Conservation (phyloP, 2,113 vertebrate species). For the Equus przewalskii region DNA sequence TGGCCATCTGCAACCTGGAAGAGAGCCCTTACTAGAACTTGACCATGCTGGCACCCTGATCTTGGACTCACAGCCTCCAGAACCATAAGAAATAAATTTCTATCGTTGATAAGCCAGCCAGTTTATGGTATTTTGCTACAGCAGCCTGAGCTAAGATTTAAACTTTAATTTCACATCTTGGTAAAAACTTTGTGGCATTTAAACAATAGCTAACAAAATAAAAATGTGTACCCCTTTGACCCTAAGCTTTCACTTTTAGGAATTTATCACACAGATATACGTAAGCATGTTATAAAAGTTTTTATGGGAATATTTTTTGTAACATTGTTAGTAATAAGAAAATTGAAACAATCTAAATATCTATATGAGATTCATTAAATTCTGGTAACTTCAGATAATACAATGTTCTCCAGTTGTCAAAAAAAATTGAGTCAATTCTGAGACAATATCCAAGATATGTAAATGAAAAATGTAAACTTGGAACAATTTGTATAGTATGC, state of each 20-base stretch:
- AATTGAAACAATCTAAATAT: not conserved
- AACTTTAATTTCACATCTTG: not conserved
- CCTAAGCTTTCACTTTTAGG: not conserved
- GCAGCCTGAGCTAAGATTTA: not conserved
- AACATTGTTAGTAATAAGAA: slow-evolving; percentile 10
- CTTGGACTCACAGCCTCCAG: not conserved
- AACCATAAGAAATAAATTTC: not conserved
- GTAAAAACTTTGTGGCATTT: not conserved
- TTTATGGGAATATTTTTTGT: not conserved
- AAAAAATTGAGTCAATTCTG: not conserved
- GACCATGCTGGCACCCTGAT: not conserved
- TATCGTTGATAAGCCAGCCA: not conserved
- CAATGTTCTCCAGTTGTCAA: not conserved
- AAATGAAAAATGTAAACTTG: slow-evolving; percentile 14
- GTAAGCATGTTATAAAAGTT: not conserved
- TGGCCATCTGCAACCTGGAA: not conserved
- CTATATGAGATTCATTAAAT: slow-evolving; percentile 4
- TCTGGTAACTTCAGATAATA: not conserved
- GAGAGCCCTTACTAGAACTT: not conserved
- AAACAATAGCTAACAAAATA: slow-evolving; percentile 1
- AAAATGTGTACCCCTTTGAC: not conserved
- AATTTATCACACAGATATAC: not conserved
- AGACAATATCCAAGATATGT: not conserved
- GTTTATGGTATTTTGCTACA: not conserved
- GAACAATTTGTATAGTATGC: not conserved